Evolutionary conservation across 2,113 vertebrate genomes (phyloP), one percentile per base, ranked within the genome.

Genomic region (Osmerus mordax): DNA sequence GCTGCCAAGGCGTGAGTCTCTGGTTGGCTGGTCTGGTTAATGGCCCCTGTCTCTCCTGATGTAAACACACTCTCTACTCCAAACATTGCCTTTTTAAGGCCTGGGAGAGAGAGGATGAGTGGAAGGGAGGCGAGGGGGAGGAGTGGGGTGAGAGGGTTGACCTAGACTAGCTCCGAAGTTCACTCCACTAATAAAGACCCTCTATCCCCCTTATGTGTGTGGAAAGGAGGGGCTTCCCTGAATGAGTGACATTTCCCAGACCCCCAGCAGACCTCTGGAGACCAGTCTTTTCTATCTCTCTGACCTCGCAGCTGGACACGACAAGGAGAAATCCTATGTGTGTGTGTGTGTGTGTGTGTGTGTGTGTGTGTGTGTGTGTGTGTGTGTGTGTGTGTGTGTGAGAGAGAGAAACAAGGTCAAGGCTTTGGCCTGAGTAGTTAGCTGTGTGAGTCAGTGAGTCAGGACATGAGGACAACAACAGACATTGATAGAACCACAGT

Each of bases 21-120:
- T 69, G 72, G 77, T 80, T 77, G 75, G 73, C 74, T 73, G 76
- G 73, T 67, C 83, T 78, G 74, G 72, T 84, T 88, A 86, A 88
- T 52, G 74, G 76, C 56, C 70, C 68, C 65, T 54, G 75, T 77
- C 74, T 75, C 71, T 89, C 78, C 80, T 79, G 74, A 86, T 89
- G 79, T 87, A 89, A 88, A 90, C 87, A 88, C 55, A 87, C 82
- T 83, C 78, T 78, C 74, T 76, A 90, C 78, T 88, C 83, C 80
- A 92, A 92, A 92, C 90, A 92, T 91, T 89, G 86, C 91, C 91
- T 90, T 92, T 91, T 91, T 89, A 91, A 91, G 91, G 82, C 89
- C 80, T 74, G 62, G 47, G 3, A 72, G 55, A 53, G 68, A 64
- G 66, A 65, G 61, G 69, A 18, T 47, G 32, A 66, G 32, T 11